Evolutionary conservation across 2,888 invertebrate genomes (phyloP), one percentile per base, ranked within the genome.

Genomic region (Drosophila histrio): DNA sequence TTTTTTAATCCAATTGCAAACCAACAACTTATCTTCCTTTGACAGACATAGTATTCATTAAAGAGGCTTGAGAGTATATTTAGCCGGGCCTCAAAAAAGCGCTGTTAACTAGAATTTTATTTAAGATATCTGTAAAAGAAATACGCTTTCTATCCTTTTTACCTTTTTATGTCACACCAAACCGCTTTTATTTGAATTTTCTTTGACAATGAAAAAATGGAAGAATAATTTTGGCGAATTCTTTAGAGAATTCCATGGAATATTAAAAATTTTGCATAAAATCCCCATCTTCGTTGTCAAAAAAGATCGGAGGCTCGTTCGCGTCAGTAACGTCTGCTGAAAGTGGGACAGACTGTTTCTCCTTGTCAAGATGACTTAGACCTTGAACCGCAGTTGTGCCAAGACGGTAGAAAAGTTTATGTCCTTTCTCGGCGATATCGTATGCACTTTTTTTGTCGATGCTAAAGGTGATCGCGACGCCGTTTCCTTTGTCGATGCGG

Each of bases 401-500:
- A 3, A 54, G 34, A 3, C 76, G 77, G 26, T 66, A 73, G n/a
- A 49, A 52, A 8, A 73, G 24, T 2, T 7, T 22, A 2, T 71
- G 26, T 7, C 13, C 72, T 8, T 76, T 65, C 7, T 43, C 49
- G 1, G 15, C 60, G 6, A 73, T 73, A 0, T 41, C 26, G 0
- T 2, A 0, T 1, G 73, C 73, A 13, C 77, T 76, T 1, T 8
- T 13, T 5, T 19, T 2, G 4, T 77, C 76, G 6, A 73, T 66
- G 8, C 36, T 28, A 2, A 71, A 34, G 17, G 19, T n/a, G 3
- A 76, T 5, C 1, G 21, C 1, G 0, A 32, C 3, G 3, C 61
- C 72, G 0, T 2, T 13, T 5, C 8, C 21, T 3, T 24, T 21
- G 11, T 50, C 41, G 4, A n/a, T 22, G 17, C 73, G 66, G 0